Percentiles rank a stretch among this genome's conserved stretches.
phyloP scores from a whole-genome alignment of 2,888 invertebrate species.

The Microctonus aethiopoides region DNA sequence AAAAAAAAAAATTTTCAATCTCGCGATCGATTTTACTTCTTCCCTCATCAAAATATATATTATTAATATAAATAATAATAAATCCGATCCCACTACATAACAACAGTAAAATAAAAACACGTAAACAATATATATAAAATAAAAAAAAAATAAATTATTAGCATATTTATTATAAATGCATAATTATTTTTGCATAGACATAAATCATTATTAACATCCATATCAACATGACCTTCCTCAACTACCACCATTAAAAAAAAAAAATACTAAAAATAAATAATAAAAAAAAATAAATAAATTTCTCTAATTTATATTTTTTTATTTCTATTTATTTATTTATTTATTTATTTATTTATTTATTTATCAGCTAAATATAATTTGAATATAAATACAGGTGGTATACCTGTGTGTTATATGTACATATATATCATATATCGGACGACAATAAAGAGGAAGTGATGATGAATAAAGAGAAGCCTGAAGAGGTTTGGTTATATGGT shows the following conservation, averaged over 20 bases:
- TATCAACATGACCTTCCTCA: not conserved
- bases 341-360: no score
- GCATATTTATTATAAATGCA: not conserved
- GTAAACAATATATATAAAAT: not conserved
- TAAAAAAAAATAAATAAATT: not conserved
- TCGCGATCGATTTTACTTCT: no score
- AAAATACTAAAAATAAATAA: not conserved
- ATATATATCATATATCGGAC: no score
- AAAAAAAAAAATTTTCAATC: no score
- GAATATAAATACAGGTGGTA: no score
- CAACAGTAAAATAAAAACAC: no score
- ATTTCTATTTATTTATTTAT: not conserved
- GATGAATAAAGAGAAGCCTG: not conserved
- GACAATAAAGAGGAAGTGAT: constrained; percentile 1
- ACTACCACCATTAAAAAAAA: not conserved
- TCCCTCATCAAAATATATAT: no score
- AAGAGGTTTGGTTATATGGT: no score
- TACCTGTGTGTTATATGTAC: no score
- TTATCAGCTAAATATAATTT: no score
- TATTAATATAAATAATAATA: no score
- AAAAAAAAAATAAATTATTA: not conserved
- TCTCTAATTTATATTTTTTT: not conserved
- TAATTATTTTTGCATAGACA: not conserved
- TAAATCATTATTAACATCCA: not conserved
- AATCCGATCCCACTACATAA: no score